Evolutionary conservation across 2,797 vertebrate genomes (phyloP).

Genomic region (Notolabrus celidotus): DNA sequence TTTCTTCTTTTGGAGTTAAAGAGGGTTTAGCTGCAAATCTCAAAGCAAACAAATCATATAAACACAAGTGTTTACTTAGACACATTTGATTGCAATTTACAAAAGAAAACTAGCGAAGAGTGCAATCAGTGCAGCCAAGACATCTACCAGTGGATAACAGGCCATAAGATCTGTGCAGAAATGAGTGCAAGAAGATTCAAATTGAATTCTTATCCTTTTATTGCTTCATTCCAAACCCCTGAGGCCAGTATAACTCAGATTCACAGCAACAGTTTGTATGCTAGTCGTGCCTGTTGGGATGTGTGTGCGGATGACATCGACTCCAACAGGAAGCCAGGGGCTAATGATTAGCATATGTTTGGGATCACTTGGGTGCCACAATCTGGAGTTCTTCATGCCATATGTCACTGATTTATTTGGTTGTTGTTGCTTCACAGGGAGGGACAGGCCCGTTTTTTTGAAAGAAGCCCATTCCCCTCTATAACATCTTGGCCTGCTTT

Average conservation of each 20-base stretch:
- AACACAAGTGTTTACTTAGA: constrained; percentile 21
- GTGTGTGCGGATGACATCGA: constrained; percentile 78
- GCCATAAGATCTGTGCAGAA: constrained; percentile 33
- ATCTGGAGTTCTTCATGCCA: constrained; percentile 77
- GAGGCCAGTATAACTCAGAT: constrained; percentile 60
- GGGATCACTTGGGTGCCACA: constrained; percentile 77
- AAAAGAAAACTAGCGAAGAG: constrained; percentile 16
- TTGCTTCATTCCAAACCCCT: constrained; percentile 64
- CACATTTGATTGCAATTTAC: constrained; percentile 42
- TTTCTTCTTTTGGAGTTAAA: constrained; percentile 25
- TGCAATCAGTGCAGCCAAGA: constrained; percentile 37
- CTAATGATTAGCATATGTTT: constrained; percentile 87
- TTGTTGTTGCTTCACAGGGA: constrained; percentile 74
- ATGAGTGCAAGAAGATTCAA: constrained; percentile 37
- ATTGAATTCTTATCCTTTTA: constrained; percentile 58
- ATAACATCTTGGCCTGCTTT: constrained; percentile 50
- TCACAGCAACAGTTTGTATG: constrained; percentile 66
- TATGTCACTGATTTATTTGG: constrained; percentile 82
- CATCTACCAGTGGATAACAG: constrained; percentile 31
- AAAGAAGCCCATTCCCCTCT: constrained; percentile 33
- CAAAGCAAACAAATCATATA: constrained; percentile 34
- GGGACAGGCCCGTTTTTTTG: constrained; percentile 48
- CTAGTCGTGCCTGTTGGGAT: constrained; percentile 67
- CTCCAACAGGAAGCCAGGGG: constrained; percentile 83
- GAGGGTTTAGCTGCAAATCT: constrained; percentile 31